Base-by-base conservation (phyloP, 23 tunicate genomes). In the Corella eumyota region DNA sequence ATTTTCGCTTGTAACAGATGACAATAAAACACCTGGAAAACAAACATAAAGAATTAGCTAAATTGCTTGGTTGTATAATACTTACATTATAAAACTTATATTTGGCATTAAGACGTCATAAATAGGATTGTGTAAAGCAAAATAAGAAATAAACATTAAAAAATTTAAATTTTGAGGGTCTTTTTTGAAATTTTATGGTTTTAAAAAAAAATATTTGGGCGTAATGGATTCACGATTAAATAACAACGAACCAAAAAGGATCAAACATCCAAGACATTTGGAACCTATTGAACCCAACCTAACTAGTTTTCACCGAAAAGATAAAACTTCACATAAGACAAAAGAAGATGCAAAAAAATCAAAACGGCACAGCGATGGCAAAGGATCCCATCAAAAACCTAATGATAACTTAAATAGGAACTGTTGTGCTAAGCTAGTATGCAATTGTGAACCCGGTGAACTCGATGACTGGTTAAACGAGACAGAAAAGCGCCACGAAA, bases 21-120 rank as follows among this genome's bases (percentile, higher is more conserved):
- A 77, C 53, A 86, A 48, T 26, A 86, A 30, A 38, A 86, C 51
- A 44, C 95, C 95, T 86, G 59, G 2, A 64, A 57, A 75, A 45
- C 1, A 45, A 50, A 30, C 7, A 17, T 60, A 33, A 33, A 15
- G 11, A 9, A 40, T 15, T 11, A 40, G 48, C 11, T 11, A 40
- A 40, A 9, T 40, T 40, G 48, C 48, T 9, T 40, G 11, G 48
- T 40, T 15, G 11, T 40, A 40, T 15, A 15, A 9, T 9, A 40
- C 15, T 9, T 9, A 40, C 48, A 15, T 9, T 40, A 40, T 40
- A 40, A 9, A 40, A 40, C 11, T 15, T 9, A n/a, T n/a, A n/a
- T n/a, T n/a, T n/a, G n/a, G n/a, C n/a, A n/a, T n/a, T n/a, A n/a
- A n/a, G n/a, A n/a, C n/a, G n/a, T n/a, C n/a, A n/a, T n/a, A n/a